A percentile compares a stretch with the other conserved stretches of the same genome.
These are phyloP conservation scores for Solea solea DNA, from an alignment of 2,113 vertebrate species.

Conservation along the genomic window DNA sequence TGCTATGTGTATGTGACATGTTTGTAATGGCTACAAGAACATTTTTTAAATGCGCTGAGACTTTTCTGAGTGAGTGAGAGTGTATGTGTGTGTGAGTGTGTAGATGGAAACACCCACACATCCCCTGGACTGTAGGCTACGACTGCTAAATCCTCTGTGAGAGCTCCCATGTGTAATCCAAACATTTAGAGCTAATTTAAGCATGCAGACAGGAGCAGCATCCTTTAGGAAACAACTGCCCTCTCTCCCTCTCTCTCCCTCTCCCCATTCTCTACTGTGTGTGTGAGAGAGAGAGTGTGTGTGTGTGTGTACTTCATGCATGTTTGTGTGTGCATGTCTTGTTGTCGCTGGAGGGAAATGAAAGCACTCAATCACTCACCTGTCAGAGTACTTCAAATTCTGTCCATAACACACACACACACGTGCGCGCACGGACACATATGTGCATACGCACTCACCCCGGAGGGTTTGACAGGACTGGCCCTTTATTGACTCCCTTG, in stretches of 20 bases:
- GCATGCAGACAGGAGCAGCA: constrained; percentile 77
- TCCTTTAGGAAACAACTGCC: constrained; percentile 80
- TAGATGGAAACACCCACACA: constrained; percentile 73
- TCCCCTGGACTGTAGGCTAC: constrained; percentile 69
- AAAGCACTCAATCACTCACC: constrained; percentile 82
- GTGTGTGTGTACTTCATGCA: constrained; percentile 12
- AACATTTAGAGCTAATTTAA: constrained; percentile 85
- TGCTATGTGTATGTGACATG: constrained; percentile 44
- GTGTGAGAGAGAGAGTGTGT: constrained; percentile 14
- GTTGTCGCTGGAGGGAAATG: constrained; percentile 76
- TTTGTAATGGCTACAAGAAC: constrained; percentile 30
- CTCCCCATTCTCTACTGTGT: constrained; percentile 44
- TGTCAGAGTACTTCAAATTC: constrained; percentile 78
- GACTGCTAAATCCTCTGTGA: constrained; percentile 78
- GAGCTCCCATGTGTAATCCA: constrained; percentile 82
- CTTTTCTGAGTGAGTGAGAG: constrained; percentile 1
- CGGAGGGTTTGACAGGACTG: constrained; percentile 76
- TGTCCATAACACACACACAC: constrained; percentile 51
- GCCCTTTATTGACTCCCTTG: constrained; percentile 80
- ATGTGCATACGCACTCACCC: constrained; percentile 62
- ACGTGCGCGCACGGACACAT: constrained; percentile 39
- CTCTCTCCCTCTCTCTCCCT: constrained; percentile 31
- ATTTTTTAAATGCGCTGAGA: too few relatives aligned
- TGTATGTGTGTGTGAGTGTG: constrained; percentile 33
- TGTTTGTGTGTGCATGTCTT: constrained; percentile 58